A percentile compares a stretch with the other conserved stretches of the same genome.
Evolutionary conservation across 2,888 invertebrate species (phyloP).

Genomic region (Melieria omissa): DNA sequence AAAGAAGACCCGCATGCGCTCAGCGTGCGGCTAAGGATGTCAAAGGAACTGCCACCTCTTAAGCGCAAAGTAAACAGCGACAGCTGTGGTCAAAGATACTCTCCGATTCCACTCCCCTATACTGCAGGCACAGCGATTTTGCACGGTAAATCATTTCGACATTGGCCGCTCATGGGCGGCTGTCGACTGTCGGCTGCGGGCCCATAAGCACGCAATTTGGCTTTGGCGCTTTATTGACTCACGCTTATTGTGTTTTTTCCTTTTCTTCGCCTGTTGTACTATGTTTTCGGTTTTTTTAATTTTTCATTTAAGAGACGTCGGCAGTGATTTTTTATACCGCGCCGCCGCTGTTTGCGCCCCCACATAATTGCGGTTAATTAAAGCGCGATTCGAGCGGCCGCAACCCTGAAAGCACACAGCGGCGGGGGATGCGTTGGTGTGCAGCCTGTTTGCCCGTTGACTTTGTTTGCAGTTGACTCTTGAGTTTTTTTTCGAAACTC

Average conservation of each 20-base stretch:
- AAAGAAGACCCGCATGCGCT: too few species aligned
- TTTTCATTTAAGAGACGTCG: slow-evolving; percentile 18
- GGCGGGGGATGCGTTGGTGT: background rate
- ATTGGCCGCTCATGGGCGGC: slow-evolving; percentile 38
- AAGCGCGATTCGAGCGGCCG: slow-evolving; percentile 47
- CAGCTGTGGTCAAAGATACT: slow-evolving; percentile 11
- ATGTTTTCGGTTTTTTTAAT: slow-evolving; percentile 33
- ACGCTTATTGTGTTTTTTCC: too few species aligned
- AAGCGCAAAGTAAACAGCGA: slow-evolving; percentile 17
- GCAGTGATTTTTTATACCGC: slow-evolving; percentile 17
- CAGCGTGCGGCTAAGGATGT: too few species aligned
- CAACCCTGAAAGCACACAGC: background rate
- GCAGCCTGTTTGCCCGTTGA: background rate
- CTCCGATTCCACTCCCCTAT: background rate
- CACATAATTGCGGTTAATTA: slow-evolving; percentile 63
- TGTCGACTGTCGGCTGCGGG: slow-evolving; percentile 40
- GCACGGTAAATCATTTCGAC: slow-evolving; percentile 62
- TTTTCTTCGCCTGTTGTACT: background rate
- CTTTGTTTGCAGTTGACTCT: background rate
- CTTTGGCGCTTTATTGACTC: slow-evolving; percentile 39
- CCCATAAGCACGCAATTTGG: slow-evolving; percentile 61
- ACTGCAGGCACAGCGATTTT: slow-evolving; percentile 45
- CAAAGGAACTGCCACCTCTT: too few species aligned
- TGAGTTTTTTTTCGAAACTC: slow-evolving; percentile 6
- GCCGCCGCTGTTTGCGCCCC: slow-evolving; percentile 47